Evolutionary conservation across 2,797 vertebrate genomes (phyloP).

Genomic region (Adelosebastes latens): DNA sequence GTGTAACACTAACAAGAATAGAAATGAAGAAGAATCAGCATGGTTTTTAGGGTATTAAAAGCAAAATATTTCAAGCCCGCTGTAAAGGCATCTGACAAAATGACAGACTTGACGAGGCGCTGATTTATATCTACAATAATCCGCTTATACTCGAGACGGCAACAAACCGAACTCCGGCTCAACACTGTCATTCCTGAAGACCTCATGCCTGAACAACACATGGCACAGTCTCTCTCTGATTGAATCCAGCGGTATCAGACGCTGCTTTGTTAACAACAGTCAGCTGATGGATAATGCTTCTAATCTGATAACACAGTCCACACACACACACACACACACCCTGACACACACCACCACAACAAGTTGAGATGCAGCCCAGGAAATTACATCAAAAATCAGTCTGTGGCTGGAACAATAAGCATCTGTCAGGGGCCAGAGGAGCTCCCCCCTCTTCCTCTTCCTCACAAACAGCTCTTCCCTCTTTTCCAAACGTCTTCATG

Average conservation of each 20-base stretch:
- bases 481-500: neutral
- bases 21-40: neutral
- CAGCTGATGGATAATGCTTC: constrained; percentile 54
- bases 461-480: neutral
- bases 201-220: neutral
- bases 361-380: constrained; percentile 25
- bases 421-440: neutral
- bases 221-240: constrained; percentile 20
- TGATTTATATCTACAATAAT: neutral
- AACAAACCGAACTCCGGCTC: neutral
- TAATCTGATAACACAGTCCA: constrained; percentile 48
- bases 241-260: constrained; percentile 44
- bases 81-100: neutral
- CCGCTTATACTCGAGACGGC: neutral
- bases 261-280: constrained; percentile 42
- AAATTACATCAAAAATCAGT: constrained; percentile 48
- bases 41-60: neutral
- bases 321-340: neutral
- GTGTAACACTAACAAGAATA: neutral
- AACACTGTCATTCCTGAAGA: neutral
- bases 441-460: neutral
- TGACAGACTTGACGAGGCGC: neutral
- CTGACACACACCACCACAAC: neutral
- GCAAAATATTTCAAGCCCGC: neutral
- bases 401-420: constrained; percentile 22